phyloP scores from a whole-genome alignment of 2,113 vertebrate species.

The Phocoena sinus region DNA sequence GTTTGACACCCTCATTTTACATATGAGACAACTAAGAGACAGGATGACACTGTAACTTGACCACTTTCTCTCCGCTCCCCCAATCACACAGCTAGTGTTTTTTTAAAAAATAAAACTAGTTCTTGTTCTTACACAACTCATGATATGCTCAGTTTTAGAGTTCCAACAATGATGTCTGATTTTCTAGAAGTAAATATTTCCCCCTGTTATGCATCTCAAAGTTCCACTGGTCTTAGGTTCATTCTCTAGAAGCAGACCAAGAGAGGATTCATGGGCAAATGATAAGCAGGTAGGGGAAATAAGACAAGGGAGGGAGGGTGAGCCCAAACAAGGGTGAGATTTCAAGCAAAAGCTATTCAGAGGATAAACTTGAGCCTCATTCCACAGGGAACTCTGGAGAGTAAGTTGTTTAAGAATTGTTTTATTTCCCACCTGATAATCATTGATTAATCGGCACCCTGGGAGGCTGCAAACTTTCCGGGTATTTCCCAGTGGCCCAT shows the following conservation, averaged over 20 bases:
- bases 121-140: neutral
- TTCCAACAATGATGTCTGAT: neutral
- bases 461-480: neutral
- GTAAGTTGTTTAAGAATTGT: neutral
- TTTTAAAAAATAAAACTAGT: neutral
- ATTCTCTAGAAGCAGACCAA: neutral
- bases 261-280: neutral
- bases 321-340: neutral
- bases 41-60: neutral
- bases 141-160: neutral
- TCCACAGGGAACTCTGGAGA: neutral
- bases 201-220: neutral
- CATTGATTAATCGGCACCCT: neutral
- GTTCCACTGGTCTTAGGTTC: neutral
- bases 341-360: neutral
- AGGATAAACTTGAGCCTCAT: neutral
- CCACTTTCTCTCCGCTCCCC: fast-evolving
- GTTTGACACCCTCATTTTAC: neutral
- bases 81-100: neutral
- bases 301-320: neutral
- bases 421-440: neutral
- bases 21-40: neutral
- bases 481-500: neutral
- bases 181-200: neutral
- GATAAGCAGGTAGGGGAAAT: neutral